Evolutionary conservation across 2,888 invertebrate genomes (phyloP).

Genomic region (Chloroclysta siterata): DNA sequence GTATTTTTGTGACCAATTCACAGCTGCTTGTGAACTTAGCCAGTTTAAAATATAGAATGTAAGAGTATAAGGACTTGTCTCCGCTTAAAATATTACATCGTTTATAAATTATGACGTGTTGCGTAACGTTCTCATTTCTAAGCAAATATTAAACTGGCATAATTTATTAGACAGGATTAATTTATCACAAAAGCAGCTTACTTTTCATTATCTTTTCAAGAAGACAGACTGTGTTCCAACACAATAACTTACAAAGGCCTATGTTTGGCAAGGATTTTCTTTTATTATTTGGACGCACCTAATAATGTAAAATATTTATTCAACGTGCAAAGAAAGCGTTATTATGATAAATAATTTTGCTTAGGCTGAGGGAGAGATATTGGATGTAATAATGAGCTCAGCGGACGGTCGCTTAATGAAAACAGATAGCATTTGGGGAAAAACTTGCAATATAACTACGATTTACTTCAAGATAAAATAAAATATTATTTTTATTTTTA

Average conservation of each 20-base stretch:
- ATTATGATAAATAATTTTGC: constrained; percentile 58
- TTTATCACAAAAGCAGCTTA: constrained; percentile 16
- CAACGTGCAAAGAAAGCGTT: constrained; percentile 40
- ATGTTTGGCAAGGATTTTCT: constrained; percentile 31
- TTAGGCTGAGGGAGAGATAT: constrained; percentile 52
- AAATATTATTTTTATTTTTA: constrained; percentile 2
- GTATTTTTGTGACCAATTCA: constrained; percentile 40
- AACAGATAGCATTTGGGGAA: constrained; percentile 53
- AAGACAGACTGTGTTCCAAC: constrained; percentile 30
- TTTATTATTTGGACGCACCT: constrained; percentile 27
- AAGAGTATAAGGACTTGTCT: not conserved
- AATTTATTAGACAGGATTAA: constrained; percentile 19
- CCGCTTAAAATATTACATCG: not conserved
- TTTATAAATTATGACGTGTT: constrained; percentile 1
- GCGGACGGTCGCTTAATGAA: constrained; percentile 57
- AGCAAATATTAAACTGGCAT: constrained; percentile 11
- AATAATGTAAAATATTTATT: constrained; percentile 41
- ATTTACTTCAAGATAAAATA: constrained; percentile 1
- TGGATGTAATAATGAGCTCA: constrained; percentile 56
- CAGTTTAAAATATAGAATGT: constrained; percentile 20
- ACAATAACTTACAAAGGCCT: constrained; percentile 35
- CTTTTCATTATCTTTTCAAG: constrained; percentile 32
- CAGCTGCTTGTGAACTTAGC: constrained; percentile 38
- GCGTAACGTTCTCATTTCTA: constrained; percentile 5
- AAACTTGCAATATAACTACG: constrained; percentile 26